Percentiles rank a stretch among this genome's conserved stretches.
Conservation (phyloP, 2,888 invertebrate genomes). For the Sarcophaga carnaria region DNA sequence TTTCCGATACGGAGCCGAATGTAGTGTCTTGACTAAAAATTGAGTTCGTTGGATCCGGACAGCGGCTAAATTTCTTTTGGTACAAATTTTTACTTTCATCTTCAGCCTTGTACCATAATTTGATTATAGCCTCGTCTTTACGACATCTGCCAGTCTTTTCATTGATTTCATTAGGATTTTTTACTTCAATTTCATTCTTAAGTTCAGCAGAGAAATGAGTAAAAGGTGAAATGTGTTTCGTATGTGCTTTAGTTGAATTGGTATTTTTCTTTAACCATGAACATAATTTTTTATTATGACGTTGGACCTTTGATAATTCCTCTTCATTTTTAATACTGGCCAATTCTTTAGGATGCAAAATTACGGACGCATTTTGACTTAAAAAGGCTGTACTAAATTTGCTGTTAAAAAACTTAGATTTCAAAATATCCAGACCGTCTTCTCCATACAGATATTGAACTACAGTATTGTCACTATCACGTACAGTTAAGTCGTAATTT, state of each 20-base stretch:
- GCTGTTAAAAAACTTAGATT: conserved; percentile 90
- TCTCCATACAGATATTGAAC: conserved; percentile 97
- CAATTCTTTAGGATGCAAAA: conserved; percentile 84
- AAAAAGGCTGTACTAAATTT: conserved; percentile 89
- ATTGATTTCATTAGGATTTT: conserved; percentile 82
- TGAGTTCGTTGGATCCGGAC: conserved; percentile 90
- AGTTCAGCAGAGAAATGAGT: conserved; percentile 84
- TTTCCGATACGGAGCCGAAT: conserved; percentile 93
- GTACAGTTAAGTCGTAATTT: conserved; percentile 96
- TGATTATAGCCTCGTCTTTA: conserved; percentile 84
- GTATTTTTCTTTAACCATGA: conserved; percentile 85
- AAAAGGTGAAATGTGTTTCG: conserved; percentile 82
- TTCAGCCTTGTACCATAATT: conserved; percentile 86
- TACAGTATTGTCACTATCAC: conserved; percentile 96
- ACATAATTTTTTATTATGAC: conserved; percentile 84
- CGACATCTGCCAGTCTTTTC: conserved; percentile 84
- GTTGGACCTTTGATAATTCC: conserved; percentile 83
- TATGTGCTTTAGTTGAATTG: conserved; percentile 1
- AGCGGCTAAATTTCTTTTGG: conserved; percentile 82
- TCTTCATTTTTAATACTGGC: conserved; percentile 84
- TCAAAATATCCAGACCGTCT: conserved; percentile 94
- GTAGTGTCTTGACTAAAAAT: conserved; percentile 88
- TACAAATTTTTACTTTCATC: conserved; percentile 83
- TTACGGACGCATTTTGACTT: conserved; percentile 88
- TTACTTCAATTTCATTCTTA: conserved; percentile 82